Evolutionary conservation across 2,113 vertebrate genomes (phyloP), one percentile per base, ranked within the genome.

Genomic region (Oreocharis arfaki): DNA sequence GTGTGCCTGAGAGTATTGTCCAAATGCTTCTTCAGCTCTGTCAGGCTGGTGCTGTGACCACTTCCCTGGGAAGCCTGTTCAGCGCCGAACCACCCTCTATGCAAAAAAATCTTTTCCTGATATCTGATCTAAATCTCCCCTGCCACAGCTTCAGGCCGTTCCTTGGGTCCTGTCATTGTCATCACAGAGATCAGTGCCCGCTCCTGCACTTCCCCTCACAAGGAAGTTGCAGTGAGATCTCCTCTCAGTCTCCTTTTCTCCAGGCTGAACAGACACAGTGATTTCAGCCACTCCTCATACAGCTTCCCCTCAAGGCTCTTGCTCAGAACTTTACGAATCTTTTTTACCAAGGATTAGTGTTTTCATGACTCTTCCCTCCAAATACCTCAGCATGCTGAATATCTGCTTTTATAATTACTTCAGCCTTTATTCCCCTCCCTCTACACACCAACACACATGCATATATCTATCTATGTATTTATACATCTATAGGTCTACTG

Each of bases 151-250:
- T 13, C 28, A 33, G 5, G n/a, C n/a, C 42, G 13, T 81, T 57
- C 8, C 52, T 56, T 1, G 0, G 5, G 17, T 68, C 1, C 20
- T 55, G 52, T 33, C 78, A 13, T 27, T 11, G 33, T 16, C 41
- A 39, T 17, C 16, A 10, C 21, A 33, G 26, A 56, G 41, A 13
- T 16, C 41, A 8, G 52, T 39, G 13, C 5, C 63, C 47, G n/a
- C 3, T 28, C n/a, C n/a, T 39, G 8, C 7, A 3, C 21, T 32
- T 4, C 16, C 5, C 3, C 7, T 56, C 50, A 16, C 0, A 1
- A 39, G n/a, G 63, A 67, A 13, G 1, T 2, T 39, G 27, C 63
- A 33, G 0, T 56, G 50, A 37, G 26, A 4, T 32, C 21, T 27
- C 52, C 17, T 2, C 63, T 47, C 77, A 37, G n/a, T 10, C 10